Evolutionary conservation across 1,140 invertebrate genomes (phyloP).

Genomic region (Lutraria rhynchaena): DNA sequence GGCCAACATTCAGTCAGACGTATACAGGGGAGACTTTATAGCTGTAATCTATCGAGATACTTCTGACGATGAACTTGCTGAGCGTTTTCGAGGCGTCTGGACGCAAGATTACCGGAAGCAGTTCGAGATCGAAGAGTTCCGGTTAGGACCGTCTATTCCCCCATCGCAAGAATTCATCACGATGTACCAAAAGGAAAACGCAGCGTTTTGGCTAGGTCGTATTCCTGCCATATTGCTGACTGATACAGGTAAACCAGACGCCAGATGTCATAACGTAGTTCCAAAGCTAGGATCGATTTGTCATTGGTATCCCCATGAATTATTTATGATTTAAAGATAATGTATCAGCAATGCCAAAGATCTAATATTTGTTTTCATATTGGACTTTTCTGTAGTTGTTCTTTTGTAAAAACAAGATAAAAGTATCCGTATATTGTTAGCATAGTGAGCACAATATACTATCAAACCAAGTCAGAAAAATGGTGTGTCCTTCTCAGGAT

Average conservation of each 20-base stretch:
- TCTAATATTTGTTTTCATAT: too few relatives aligned
- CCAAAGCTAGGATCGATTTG: too few relatives aligned
- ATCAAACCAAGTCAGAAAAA: too few relatives aligned
- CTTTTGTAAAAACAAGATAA: too few relatives aligned
- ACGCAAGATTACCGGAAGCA: background rate
- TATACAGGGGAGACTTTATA: constrained; percentile 2
- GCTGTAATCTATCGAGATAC: background rate
- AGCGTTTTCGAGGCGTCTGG: background rate
- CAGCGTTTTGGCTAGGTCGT: constrained; percentile 27
- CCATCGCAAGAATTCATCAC: background rate
- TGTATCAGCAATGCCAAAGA: too few relatives aligned
- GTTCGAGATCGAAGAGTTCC: constrained; percentile 30
- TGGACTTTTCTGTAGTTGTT: too few relatives aligned
- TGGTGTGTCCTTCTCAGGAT: too few relatives aligned
- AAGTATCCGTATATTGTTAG: too few relatives aligned
- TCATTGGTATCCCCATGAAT: too few relatives aligned
- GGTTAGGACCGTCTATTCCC: background rate
- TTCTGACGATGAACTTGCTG: background rate
- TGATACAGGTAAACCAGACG: constrained; percentile 50
- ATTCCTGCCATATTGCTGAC: constrained; percentile 53
- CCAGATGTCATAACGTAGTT: too few relatives aligned
- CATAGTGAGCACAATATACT: too few relatives aligned
- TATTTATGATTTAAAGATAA: too few relatives aligned
- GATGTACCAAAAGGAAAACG: constrained; percentile 36
- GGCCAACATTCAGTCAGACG: background rate